Evolutionary conservation across 2,888 invertebrate species (phyloP).

Genomic region (Beris morrisii): DNA sequence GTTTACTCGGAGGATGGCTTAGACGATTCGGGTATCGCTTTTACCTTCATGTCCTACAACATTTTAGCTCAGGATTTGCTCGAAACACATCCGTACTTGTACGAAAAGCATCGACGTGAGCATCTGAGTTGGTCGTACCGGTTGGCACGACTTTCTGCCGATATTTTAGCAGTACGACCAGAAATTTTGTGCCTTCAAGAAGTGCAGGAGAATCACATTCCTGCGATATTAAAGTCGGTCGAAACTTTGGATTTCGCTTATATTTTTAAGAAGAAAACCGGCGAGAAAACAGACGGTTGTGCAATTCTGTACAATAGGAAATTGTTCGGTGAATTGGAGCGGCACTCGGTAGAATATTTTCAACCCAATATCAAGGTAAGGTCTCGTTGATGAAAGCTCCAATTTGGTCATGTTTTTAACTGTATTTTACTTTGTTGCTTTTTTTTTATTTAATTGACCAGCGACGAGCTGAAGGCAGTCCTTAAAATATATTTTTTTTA

Average conservation of each 20-base stretch:
- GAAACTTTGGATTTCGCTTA: constrained; percentile 68
- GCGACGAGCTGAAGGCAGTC: too few relatives aligned
- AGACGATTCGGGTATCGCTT: constrained; percentile 43
- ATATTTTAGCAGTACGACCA: constrained; percentile 58
- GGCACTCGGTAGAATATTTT: constrained; percentile 70
- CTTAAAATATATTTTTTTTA: too few relatives aligned
- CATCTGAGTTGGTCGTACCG: constrained; percentile 73
- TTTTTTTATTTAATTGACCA: too few relatives aligned
- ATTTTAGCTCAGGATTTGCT: constrained; percentile 83
- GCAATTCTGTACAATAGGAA: constrained; percentile 78
- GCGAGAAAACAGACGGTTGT: constrained; percentile 82
- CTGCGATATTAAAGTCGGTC: constrained; percentile 62
- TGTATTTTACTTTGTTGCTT: too few relatives aligned
- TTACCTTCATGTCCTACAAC: constrained; percentile 83
- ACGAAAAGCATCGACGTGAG: constrained; percentile 61
- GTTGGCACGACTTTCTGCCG: constrained; percentile 57
- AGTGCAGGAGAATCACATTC: constrained; percentile 77
- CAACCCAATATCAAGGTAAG: constrained; percentile 49
- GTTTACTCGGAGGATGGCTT: background rate
- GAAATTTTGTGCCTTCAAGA: constrained; percentile 73
- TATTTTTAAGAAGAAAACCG: constrained; percentile 82
- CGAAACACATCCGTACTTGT: constrained; percentile 72
- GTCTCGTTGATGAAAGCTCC: background rate
- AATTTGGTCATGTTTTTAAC: too few relatives aligned
- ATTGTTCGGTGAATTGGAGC: constrained; percentile 68